Conservation (phyloP, 2,113 vertebrate genomes). For the Thunnus thynnus region DNA sequence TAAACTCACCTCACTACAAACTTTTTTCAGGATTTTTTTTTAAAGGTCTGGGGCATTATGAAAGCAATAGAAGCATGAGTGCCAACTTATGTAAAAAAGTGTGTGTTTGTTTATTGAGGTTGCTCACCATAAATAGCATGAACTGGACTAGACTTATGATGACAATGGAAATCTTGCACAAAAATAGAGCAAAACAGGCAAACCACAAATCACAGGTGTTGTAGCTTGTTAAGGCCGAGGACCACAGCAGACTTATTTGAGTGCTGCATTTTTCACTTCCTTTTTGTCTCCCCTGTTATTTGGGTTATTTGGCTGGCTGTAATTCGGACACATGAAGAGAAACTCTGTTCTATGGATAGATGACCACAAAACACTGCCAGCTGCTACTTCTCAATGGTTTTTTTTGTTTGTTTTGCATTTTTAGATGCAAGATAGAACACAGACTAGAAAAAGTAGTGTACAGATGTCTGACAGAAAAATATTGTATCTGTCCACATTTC, state of each 20-base stretch:
- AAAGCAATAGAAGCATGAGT: conserved; percentile 28
- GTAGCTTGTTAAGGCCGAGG: conserved; percentile 47
- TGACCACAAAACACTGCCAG: conserved; percentile 59
- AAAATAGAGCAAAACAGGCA: conserved; percentile 51
- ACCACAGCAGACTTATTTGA: conserved; percentile 49
- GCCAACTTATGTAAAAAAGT: conserved; percentile 9
- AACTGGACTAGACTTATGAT: conserved; percentile 41
- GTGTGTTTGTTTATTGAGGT: conserved; percentile 2
- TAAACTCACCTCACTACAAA: not conserved
- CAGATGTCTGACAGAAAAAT: conserved; percentile 1
- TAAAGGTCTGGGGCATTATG: not conserved
- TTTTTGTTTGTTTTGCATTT: conserved; percentile 24
- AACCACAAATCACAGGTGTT: conserved; percentile 62
- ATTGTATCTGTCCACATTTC: not conserved
- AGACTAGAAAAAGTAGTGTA: not conserved
- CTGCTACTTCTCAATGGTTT: conserved; percentile 47
- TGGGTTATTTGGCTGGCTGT: conserved; percentile 60
- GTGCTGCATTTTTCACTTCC: conserved; percentile 61
- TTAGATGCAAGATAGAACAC: conserved; percentile 24
- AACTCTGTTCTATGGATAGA: conserved; percentile 54
- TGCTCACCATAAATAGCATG: conserved; percentile 30
- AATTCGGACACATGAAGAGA: conserved; percentile 58
- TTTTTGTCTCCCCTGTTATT: conserved; percentile 35
- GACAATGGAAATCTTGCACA: conserved; percentile 43
- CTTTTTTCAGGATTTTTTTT: not conserved